Percentiles rank a stretch among this genome's conserved stretches.
phyloP scores from a whole-genome alignment of 2,797 vertebrate genomes.

The Pseudochirops cupreus region DNA sequence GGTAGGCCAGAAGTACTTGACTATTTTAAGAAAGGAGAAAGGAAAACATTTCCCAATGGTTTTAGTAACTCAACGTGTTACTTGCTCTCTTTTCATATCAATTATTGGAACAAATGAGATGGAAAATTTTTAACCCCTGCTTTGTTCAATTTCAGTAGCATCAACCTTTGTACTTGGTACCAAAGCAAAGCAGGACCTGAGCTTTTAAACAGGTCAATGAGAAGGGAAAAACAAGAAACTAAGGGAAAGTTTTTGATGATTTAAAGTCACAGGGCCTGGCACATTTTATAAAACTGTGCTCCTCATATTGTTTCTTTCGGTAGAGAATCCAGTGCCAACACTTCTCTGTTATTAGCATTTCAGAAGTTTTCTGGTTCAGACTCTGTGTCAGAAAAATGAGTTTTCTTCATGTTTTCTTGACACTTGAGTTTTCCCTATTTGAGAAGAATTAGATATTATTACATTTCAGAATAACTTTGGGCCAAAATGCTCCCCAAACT shows the following conservation, averaged over 20 bases:
- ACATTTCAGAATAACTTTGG: conserved; percentile 50
- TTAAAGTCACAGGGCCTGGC: conserved; percentile 52
- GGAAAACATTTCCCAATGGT: conserved; percentile 40
- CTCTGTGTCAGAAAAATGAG: conserved; percentile 74
- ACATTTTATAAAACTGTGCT: conserved; percentile 59
- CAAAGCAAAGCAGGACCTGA: conserved; percentile 72
- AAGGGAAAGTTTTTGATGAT: conserved; percentile 66
- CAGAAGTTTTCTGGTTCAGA: conserved; percentile 69
- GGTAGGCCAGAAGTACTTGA: conserved; percentile 23
- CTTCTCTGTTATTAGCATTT: conserved; percentile 35
- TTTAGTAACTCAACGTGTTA: conserved; percentile 34
- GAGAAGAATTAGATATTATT: conserved; percentile 66
- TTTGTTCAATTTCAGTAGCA: conserved; percentile 60
- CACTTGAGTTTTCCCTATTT: conserved; percentile 63
- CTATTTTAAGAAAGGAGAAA: conserved; percentile 37
- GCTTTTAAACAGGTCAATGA: conserved; percentile 49
- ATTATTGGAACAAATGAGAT: conserved; percentile 68
- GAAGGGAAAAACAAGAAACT: conserved; percentile 56
- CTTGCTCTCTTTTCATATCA: conserved; percentile 71
- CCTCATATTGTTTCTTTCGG: conserved; percentile 65
- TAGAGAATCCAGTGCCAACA: conserved; percentile 49
- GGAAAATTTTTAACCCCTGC: conserved; percentile 53
- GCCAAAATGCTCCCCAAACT: conserved; percentile 53
- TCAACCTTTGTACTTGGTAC: conserved; percentile 9
- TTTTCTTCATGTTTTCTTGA: conserved; percentile 69